Percentiles rank a stretch among this genome's conserved stretches.
Conservation (phyloP, 2,797 vertebrate genomes). For the Coreius guichenoti region DNA sequence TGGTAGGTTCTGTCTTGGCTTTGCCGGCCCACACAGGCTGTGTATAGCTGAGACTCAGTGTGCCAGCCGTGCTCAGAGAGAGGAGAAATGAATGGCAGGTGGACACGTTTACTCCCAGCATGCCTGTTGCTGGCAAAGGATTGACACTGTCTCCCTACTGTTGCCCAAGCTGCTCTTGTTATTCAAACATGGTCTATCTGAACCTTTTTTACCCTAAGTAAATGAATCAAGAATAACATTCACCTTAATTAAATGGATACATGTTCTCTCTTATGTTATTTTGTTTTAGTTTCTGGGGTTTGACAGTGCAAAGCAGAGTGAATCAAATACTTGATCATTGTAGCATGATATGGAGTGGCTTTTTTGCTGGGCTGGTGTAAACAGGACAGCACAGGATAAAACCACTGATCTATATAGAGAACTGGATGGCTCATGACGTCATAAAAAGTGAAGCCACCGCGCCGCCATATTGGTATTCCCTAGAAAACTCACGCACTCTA, state of each 20-base stretch:
- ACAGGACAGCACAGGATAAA: not conserved
- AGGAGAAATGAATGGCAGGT: slow-evolving; percentile 74
- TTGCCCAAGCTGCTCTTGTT: slow-evolving; percentile 78
- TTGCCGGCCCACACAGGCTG: slow-evolving; percentile 44
- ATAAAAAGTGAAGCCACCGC: too few relatives aligned
- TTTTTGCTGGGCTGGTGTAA: not conserved
- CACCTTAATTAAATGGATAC: not conserved
- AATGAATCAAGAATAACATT: not conserved
- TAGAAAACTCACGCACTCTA: too few relatives aligned
- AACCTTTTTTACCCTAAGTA: not conserved
- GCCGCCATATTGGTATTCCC: too few relatives aligned
- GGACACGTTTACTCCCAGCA: slow-evolving; percentile 66
- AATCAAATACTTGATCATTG: not conserved
- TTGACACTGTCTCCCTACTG: slow-evolving; percentile 77
- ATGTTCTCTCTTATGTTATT: not conserved
- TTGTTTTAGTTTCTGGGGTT: too few relatives aligned
- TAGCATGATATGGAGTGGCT: not conserved
- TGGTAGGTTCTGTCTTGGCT: slow-evolving; percentile 31
- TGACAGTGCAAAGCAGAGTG: not conserved
- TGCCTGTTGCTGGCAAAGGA: slow-evolving; percentile 72
- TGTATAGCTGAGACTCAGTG: slow-evolving; percentile 45
- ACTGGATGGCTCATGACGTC: too few relatives aligned
- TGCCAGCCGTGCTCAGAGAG: slow-evolving; percentile 49
- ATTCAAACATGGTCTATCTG: slow-evolving; percentile 36
- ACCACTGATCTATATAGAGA: too few relatives aligned